A percentile compares a stretch with the other conserved stretches of the same genome.
Conservation (phyloP, 2,888 invertebrate species). For the Ophion ventricosus region DNA sequence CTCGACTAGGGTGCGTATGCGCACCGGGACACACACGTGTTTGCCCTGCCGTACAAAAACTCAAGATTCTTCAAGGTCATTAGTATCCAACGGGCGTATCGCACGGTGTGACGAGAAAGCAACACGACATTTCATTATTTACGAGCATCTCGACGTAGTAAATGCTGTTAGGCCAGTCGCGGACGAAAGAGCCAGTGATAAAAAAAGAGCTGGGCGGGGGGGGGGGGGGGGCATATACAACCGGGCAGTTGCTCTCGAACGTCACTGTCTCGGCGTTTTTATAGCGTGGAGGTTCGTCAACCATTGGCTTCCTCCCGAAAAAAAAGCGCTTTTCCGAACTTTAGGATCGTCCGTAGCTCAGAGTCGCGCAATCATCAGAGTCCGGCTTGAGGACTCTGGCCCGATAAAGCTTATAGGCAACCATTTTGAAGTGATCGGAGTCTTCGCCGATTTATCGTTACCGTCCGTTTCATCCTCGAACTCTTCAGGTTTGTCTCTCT, state of each 20-base stretch:
- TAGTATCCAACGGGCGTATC: neutral
- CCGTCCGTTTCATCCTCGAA: neutral
- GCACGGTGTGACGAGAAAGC: neutral
- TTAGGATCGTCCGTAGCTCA: neutral
- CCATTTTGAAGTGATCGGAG: neutral
- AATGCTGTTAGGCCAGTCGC: neutral
- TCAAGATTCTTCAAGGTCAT: slow-evolving; percentile 20
- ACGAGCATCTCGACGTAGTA: neutral
- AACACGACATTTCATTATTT: slow-evolving; percentile 1
- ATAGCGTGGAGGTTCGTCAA: neutral
- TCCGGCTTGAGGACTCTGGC: neutral
- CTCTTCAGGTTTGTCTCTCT: neutral
- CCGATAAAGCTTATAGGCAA: neutral
- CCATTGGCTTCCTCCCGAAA: neutral
- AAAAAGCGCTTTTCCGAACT: neutral
- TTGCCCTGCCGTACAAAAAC: neutral
- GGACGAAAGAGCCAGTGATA: neutral
- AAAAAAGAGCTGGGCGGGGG: neutral
- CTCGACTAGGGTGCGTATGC: slow-evolving; percentile 10
- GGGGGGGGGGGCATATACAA: neutral
- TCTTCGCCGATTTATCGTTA: neutral
- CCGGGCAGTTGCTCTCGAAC: slow-evolving; percentile 13
- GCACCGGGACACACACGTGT: slow-evolving; percentile 4
- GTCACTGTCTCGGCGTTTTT: neutral
- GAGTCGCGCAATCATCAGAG: neutral